Evolutionary conservation across 2,797 vertebrate species (phyloP), one percentile per base, ranked within the genome.

Genomic region (Sylvilagus floridanus): DNA sequence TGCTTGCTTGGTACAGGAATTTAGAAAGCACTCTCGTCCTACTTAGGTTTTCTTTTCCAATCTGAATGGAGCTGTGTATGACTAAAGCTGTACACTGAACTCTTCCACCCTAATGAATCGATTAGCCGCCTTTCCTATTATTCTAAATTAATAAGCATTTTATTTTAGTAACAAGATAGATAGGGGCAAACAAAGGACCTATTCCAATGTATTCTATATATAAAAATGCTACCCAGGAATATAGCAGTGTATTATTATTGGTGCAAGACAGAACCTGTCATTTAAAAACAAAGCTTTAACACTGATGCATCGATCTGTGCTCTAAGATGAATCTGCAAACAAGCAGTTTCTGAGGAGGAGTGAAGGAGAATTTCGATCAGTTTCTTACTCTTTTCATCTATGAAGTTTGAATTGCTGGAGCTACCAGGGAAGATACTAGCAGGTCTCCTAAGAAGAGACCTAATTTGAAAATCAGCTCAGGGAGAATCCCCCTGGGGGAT

Each of bases 361-460:
- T 28, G 30, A 28, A 84, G 30, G 37, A 72, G 16, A 30, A 28
- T 35, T 5, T 63, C n/a, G 6, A 16, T 14, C 42, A 35, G 69
- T 90, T 85, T 85, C 32, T 65, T 60, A 22, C 19, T 94, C 47
- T 90, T 93, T 76, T 76, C 37, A 83, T 69, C 30, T 86, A 42
- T 30, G 21, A 91, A 86, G 50, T 92, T 71, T 83, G 47, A 68
- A 65, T 91, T 73, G 65, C 22, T 83, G 8, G 26, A 93, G 82
- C 17, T 30, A 69, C 24, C 60, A 84, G 42, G 32, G 11, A 30
- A 89, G 65, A 91, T 96, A 92, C 87, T 47, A 87, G 37, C 28
- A 71, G 16, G 5, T 66, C n/a, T 82, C 54, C 69, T 68, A 26
- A 83, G 57, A 78, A 77, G 52, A 21, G 14, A 54, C 30, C 75